These are phyloP conservation scores for rabbit (Oryctolagus cuniculus) DNA, from an alignment of 2,113 vertebrate species.

Conservation along the genomic window mOryCun1.1 NC_091434.1:164215501-164216000, in stretches of 20 bases:
- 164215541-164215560: conserved; percentile 8
- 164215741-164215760: neutral
- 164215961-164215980: conserved; percentile 33
- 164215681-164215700: neutral
- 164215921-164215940: neutral
- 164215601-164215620: conserved; percentile 2
- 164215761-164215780: neutral
- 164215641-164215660: neutral
- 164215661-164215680: neutral
- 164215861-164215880: neutral
- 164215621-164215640: neutral
- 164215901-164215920: neutral
- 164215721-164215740: neutral
- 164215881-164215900: conserved; percentile 18
- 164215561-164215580: neutral
- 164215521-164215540: conserved; percentile 56
- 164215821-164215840: conserved; percentile 44
- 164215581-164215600: neutral
- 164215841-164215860: conserved; percentile 48
- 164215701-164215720: neutral
- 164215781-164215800: neutral
- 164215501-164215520: conserved; percentile 37
- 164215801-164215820: neutral
- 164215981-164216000: neutral
- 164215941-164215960: conserved; percentile 9